Percentiles rank a stretch among this genome's conserved stretches.
phyloP scores from a whole-genome alignment of 2,113 vertebrate genomes.

The Miniopterus natalensis region DNA sequence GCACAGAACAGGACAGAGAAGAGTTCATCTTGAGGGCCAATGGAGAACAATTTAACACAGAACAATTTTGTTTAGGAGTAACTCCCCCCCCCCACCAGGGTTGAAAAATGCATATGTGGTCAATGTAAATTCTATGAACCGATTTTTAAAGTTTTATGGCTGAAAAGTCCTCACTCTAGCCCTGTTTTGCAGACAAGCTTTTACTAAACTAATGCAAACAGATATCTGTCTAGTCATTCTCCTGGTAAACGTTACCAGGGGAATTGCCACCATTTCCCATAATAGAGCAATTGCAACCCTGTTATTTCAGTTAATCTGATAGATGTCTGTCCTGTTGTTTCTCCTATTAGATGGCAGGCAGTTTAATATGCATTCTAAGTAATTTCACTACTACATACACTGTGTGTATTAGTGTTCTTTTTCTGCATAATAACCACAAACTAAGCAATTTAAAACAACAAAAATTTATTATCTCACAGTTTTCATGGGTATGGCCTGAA shows the following conservation, averaged over 20 bases:
- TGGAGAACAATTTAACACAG: background rate
- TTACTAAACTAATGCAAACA: background rate
- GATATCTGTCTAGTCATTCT: background rate
- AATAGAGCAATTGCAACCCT: background rate
- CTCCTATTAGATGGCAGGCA: background rate
- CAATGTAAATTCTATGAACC: background rate
- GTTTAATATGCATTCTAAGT: background rate
- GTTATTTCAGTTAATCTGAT: background rate
- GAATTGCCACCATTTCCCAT: background rate
- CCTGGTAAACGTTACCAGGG: background rate
- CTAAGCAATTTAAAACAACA: background rate
- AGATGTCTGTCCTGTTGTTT: background rate
- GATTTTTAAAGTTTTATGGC: background rate
- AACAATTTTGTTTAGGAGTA: background rate
- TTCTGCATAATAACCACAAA: conserved; percentile 18
- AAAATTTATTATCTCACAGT: background rate
- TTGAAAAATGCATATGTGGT: background rate
- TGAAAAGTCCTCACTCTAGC: background rate
- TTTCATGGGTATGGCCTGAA: background rate
- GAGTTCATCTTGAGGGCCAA: background rate
- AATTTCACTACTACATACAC: background rate
- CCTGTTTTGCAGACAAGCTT: background rate
- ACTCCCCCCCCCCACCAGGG: background rate
- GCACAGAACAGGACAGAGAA: background rate
- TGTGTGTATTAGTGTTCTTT: background rate